A percentile compares a stretch with the other conserved stretches of the same genome.
These are phyloP conservation scores for Drosophila subsilvestris DNA, from an alignment of 2,888 invertebrate species.

Conservation along the genomic window DNA sequence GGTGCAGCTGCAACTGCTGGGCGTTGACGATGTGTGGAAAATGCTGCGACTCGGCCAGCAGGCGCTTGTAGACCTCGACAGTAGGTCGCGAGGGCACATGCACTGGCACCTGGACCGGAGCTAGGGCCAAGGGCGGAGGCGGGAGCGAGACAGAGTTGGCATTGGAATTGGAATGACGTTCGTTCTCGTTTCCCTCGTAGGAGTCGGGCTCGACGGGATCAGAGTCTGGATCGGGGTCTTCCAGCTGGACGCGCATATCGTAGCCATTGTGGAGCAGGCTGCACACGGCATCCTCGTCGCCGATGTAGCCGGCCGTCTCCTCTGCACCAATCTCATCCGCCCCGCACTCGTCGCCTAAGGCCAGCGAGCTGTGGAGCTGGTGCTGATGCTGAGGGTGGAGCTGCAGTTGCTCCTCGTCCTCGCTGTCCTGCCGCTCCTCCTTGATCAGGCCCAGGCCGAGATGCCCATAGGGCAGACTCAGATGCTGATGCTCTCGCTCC, in stretches of 20 bases:
- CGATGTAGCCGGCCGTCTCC: conserved; percentile 74
- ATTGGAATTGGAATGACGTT: conserved; percentile 15
- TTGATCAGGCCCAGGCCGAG: conserved; percentile 64
- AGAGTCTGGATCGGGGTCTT: conserved; percentile 43
- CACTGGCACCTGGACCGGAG: conserved; percentile 32
- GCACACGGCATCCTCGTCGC: conserved; percentile 72
- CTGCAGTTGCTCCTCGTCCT: conserved; percentile 63
- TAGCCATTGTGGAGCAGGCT: conserved; percentile 66
- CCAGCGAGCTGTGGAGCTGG: conserved; percentile 3
- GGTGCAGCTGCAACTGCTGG: conserved; percentile 71
- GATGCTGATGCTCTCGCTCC: conserved; percentile 56
- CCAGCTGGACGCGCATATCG: conserved; percentile 53
- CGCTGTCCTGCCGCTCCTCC: conserved; percentile 72
- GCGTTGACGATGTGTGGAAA: conserved; percentile 72
- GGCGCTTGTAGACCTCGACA: conserved; percentile 68
- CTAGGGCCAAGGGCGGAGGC: conserved; percentile 6
- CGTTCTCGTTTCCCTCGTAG: conserved; percentile 32
- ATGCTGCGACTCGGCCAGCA: conserved; percentile 64
- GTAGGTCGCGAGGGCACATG: conserved; percentile 51
- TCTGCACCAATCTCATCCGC: conserved; percentile 70
- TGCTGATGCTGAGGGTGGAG: conserved; percentile 14
- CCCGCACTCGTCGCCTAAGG: conserved; percentile 37
- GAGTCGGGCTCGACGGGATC: conserved; percentile 54
- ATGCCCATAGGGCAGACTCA: conserved; percentile 59
- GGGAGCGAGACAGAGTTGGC: conserved; percentile 17